Conservation (phyloP, 2,113 vertebrate genomes). For the Calypte anna region DNA sequence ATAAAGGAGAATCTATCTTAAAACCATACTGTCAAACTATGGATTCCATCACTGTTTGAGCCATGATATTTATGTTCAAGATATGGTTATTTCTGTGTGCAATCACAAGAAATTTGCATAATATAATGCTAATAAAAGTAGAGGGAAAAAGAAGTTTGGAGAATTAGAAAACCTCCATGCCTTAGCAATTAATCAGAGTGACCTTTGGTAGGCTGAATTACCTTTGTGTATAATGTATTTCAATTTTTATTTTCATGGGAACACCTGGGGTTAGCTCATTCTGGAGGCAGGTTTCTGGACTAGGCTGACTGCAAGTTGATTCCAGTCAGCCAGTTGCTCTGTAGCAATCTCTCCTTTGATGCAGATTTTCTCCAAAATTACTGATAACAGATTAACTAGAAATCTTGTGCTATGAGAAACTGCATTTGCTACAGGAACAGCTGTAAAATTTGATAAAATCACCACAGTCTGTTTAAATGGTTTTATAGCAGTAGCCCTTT, state of each 20-base stretch:
- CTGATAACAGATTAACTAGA: conserved; percentile 25
- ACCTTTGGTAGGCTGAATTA: conserved; percentile 5
- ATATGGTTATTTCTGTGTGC: background rate
- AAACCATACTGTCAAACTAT: background rate
- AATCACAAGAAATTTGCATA: background rate
- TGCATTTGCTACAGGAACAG: conserved; percentile 48
- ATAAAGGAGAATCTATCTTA: background rate
- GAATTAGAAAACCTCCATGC: background rate
- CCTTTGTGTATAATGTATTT: background rate
- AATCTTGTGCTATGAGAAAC: conserved; percentile 49
- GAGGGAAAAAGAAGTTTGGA: background rate
- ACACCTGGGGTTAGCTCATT: conserved; percentile 47
- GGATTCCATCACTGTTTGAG: background rate
- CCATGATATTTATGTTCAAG: background rate
- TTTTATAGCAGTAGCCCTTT: conserved; percentile 22
- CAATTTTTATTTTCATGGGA: background rate
- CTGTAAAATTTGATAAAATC: conserved; percentile 69
- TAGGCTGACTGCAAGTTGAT: background rate
- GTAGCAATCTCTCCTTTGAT: conserved; percentile 6
- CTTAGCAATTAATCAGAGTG: conserved; percentile 7
- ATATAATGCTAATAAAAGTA: background rate
- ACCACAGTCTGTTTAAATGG: conserved; percentile 17
- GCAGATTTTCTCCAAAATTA: conserved; percentile 32
- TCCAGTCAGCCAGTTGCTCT: background rate
- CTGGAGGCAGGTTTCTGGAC: conserved; percentile 14